A percentile compares a stretch with the other conserved stretches of the same genome.
phyloP scores from a whole-genome alignment of 2,113 vertebrate genomes.

The Tenrec ecaudatus region DNA sequence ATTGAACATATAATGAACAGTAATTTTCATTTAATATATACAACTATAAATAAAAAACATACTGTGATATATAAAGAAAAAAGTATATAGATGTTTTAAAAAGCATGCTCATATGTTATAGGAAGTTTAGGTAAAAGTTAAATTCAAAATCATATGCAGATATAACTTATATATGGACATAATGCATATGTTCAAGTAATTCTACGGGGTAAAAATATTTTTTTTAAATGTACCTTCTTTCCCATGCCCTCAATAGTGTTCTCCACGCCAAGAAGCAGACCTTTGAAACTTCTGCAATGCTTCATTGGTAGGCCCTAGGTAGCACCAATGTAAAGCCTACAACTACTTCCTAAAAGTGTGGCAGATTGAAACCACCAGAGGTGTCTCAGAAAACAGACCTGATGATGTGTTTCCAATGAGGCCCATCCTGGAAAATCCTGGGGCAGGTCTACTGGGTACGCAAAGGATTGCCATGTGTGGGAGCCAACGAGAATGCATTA shows the following conservation, averaged over 20 bases:
- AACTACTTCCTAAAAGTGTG: not conserved
- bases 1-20: not conserved
- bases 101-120: not conserved
- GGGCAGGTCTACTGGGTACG: too few relatives aligned
- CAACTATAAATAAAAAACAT: not conserved
- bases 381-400: too few relatives aligned
- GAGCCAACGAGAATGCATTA: too few relatives aligned
- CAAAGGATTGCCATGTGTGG: too few relatives aligned
- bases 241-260: not conserved
- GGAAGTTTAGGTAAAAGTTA: too few relatives aligned
- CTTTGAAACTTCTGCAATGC: not conserved
- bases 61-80: not conserved
- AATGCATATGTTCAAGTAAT: conserved; percentile 28
- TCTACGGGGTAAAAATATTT: not conserved
- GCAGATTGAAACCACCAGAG: not conserved
- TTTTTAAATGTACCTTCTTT: not conserved
- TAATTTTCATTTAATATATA: conserved; percentile 16
- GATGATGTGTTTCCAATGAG: too few relatives aligned
- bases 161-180: not conserved
- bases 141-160: not conserved
- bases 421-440: too few relatives aligned
- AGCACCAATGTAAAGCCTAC: not conserved
- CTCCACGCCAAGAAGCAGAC: not conserved
- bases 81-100: not conserved
- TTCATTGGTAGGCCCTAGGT: not conserved